Evolutionary conservation across 23 tunicate species (phyloP), one percentile per base, ranked within the genome.

Genomic region (Ciona savignyi): DNA sequence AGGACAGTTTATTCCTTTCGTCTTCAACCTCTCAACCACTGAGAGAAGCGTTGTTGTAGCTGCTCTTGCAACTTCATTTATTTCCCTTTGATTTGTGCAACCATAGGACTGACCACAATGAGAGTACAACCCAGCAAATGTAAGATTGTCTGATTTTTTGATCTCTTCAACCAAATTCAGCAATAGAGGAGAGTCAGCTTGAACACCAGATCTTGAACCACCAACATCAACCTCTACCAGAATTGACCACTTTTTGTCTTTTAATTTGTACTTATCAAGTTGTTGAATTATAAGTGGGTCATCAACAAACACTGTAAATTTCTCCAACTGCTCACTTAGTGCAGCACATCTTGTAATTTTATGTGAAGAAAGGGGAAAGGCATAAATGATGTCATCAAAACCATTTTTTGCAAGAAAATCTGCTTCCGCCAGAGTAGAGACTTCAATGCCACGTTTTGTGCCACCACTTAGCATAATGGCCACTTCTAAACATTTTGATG

Each of bases 371-470:
- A 88, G 32, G 3, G 96, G 96, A 31, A 73, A 70, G 2, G 71
- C 96, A 68, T 77, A 81, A 62, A 88, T 34, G 48, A 88, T 73
- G 34, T 88, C 87, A 34, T 77, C 82, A 73, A 81, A 88, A 4
- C 87, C 96, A 68, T 88, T 81, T 51, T 66, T 72, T 19, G 35
- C 31, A 23, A 88, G 31, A 2, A 67, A 32, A 31, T 77, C 83
- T 6, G 84, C 87, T 60, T 88, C 96, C 15, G 87, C 79, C 1
- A 88, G n/a, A 21, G 96, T 88, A 4, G 96, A 88, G 15, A 82
- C 96, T 11, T 65, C 87, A 79, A 88, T 72, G 31, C 96, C 61
- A 30, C 82, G 61, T 65, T 82, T 81, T 2, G 81, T 30, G 24
- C 96, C 96, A 25, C 42, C 70, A 19, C 87, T 88, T 48, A 81